Evolutionary conservation across 37 sponge, comb jelly and placozoan species (phyloP).

Genomic region (Hexactinellida sp.): DNA sequence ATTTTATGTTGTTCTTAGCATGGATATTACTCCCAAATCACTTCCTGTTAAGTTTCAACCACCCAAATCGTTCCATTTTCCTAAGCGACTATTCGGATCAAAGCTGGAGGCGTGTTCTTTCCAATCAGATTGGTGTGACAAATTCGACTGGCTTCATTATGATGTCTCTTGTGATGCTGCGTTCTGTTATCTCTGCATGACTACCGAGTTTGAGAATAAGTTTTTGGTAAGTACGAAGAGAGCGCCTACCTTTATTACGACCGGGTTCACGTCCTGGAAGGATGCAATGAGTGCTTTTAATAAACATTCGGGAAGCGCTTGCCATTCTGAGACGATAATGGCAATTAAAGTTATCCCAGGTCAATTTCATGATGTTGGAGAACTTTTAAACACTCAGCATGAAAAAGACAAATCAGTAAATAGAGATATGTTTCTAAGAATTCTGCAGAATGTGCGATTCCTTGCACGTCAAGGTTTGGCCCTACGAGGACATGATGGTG

Average conservation of each 20-base stretch:
- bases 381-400: slow-evolving; percentile 26
- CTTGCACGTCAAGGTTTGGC: slow-evolving; percentile 57
- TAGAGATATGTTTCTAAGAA: slow-evolving; percentile 35
- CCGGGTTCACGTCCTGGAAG: slow-evolving; percentile 54
- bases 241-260: slow-evolving; percentile 43
- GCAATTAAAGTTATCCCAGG: slow-evolving; percentile 26
- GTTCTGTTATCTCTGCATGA: too few relatives aligned
- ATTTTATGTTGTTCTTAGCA: too few relatives aligned
- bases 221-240: slow-evolving; percentile 32
- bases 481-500: slow-evolving; percentile 31
- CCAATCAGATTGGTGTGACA: too few relatives aligned
- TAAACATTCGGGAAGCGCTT: slow-evolving; percentile 38
- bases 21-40: too few relatives aligned
- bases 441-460: slow-evolving; percentile 44
- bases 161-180: too few relatives aligned
- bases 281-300: slow-evolving; percentile 43
- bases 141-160: too few relatives aligned
- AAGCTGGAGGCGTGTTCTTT: too few relatives aligned
- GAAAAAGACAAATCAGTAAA: slow-evolving; percentile 32
- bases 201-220: too few relatives aligned
- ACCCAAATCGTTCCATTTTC: too few relatives aligned
- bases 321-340: slow-evolving; percentile 44
- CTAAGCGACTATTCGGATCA: too few relatives aligned
- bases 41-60: too few relatives aligned
- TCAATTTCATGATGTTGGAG: slow-evolving; percentile 32